Percentiles rank a stretch among this genome's conserved stretches.
Evolutionary conservation across 2,113 vertebrate genomes (phyloP).

Genomic region (Aegypius monachus): DNA sequence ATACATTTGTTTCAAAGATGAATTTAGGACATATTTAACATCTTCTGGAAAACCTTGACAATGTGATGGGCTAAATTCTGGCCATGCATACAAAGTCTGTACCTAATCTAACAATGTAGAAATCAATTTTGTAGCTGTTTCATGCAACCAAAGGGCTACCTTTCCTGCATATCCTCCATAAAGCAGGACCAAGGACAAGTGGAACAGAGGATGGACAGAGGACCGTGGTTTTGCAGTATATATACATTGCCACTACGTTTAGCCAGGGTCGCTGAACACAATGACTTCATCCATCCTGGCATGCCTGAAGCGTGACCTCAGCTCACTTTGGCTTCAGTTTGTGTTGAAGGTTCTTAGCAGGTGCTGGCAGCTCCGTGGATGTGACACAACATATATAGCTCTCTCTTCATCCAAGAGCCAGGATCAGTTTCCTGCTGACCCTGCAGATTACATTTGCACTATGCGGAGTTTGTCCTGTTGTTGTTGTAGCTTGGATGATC

Average conservation of each 20-base stretch:
- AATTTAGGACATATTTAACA: neutral
- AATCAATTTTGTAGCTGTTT: neutral
- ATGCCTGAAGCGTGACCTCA: conserved; percentile 43
- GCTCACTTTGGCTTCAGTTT: conserved; percentile 45
- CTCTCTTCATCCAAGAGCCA: conserved; percentile 23
- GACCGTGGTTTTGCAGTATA: neutral
- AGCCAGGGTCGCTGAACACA: neutral
- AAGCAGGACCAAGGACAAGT: neutral
- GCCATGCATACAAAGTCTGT: neutral
- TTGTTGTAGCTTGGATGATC: conserved; percentile 19
- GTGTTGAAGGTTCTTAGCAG: conserved; percentile 60
- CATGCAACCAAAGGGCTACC: neutral
- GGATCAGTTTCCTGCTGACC: conserved; percentile 51
- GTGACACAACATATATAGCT: conserved; percentile 61
- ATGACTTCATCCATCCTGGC: conserved; percentile 36
- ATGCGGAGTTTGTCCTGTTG: conserved; percentile 33
- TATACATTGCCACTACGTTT: neutral
- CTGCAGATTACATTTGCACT: conserved; percentile 50
- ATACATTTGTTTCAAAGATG: neutral
- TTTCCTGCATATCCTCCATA: neutral
- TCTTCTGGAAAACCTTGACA: neutral
- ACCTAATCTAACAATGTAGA: neutral
- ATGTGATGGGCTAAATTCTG: neutral
- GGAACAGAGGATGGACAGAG: neutral
- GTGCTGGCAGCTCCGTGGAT: conserved; percentile 41